Evolutionary conservation across 2,113 vertebrate species (phyloP).

Genomic region (Daubentonia madagascariensis): DNA sequence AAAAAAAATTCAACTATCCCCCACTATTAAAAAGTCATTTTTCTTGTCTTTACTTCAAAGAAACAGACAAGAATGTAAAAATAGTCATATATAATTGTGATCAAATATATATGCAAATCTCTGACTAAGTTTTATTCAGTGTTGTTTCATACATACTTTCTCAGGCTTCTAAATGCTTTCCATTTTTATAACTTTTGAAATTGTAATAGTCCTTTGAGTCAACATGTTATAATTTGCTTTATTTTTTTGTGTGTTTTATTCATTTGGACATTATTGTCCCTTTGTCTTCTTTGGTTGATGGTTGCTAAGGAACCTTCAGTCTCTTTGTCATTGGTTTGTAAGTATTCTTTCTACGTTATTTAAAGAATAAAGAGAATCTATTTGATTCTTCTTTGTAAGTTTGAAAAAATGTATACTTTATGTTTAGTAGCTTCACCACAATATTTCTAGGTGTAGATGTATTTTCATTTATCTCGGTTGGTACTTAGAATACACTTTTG

Average conservation of each 20-base stretch:
- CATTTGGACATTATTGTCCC: neutral
- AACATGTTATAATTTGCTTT: neutral
- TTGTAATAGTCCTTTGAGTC: neutral
- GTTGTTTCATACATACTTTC: neutral
- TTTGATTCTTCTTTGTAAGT: neutral
- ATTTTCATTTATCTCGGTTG: neutral
- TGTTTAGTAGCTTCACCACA: neutral
- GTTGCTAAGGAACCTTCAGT: neutral
- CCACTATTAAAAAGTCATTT: neutral
- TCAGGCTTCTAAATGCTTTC: neutral
- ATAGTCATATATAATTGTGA: neutral
- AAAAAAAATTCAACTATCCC: neutral
- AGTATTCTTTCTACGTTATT: neutral
- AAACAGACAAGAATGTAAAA: neutral
- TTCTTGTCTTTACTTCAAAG: neutral
- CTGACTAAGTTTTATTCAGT: neutral
- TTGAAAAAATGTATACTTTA: neutral
- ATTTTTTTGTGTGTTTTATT: neutral
- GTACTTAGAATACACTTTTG: neutral
- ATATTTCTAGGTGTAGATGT: neutral
- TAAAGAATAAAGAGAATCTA: neutral
- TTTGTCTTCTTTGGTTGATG: neutral
- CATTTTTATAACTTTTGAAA: slow-evolving; percentile 12
- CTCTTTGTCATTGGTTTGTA: neutral
- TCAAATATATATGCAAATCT: neutral